Base-by-base conservation (phyloP, 2,888 invertebrate species). In the Agrotis clavis region DNA sequence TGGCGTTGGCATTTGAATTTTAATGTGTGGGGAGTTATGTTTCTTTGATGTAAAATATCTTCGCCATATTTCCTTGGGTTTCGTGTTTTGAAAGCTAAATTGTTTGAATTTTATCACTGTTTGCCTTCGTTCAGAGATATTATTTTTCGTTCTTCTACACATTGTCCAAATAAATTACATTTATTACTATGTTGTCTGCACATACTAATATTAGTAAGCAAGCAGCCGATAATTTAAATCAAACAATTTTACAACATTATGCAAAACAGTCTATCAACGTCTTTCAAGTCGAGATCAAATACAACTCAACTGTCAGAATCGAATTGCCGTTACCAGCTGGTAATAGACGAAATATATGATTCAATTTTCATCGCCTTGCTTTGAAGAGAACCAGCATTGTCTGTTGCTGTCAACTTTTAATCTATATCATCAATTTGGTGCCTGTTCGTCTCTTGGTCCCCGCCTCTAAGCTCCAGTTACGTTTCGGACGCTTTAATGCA, bases 401-500 rank as follows among this genome's bases (percentile, higher is more conserved):
- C 72, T 73, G 60, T 64, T 57, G 53, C 61, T 77, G 83, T 71
- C 85, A 79, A 84, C 78, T 79, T 88, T 85, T 89, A 89, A 90
- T 90, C 87, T 86, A 83, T 85, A 82, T 85, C 89, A 89, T 90
- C 89, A 86, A 90, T 89, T 87, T 77, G 57, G 69, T 59, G 72
- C 67, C 69, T 68, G 71, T 63, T 56, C 60, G 71, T 71, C 69
- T 65, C 74, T 63, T 51, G 47, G 48, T 50, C 68, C 60, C 79
- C 54, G 50, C 35, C 71, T 74, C 72, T 77, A 82, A 78, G 74
- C 72, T 79, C 60, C 74, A 67, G 77, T 84, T 77, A 80, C 74
- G 72, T 83, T 86, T 85, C 78, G 86, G 87, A 82, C 81, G 90
- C 88, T 90, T 90, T 91, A 91, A 92, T 92, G 92, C 92, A 92